phyloP scores from a whole-genome alignment of 2,797 vertebrate species.

The Sebastes iracundus region DNA sequence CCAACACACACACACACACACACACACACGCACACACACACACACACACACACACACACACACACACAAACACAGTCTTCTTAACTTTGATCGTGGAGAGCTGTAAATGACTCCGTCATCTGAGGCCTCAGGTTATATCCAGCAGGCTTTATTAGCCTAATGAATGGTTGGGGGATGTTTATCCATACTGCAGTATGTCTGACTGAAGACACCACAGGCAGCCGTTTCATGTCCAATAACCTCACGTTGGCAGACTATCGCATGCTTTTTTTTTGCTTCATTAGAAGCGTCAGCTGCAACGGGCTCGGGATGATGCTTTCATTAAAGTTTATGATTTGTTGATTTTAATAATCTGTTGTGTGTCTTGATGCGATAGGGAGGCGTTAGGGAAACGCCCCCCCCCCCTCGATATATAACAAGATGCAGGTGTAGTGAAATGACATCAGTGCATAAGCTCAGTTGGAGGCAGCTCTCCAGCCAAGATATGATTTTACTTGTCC shows the following conservation, averaged over 20 bases:
- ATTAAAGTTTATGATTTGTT: conserved; percentile 72
- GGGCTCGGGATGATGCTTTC: conserved; percentile 29
- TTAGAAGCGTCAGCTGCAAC: conserved; percentile 66
- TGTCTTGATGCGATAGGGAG: conserved; percentile 44
- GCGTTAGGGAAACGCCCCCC: conserved; percentile 25
- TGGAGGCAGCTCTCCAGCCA: conserved; percentile 24
- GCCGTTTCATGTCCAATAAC: conserved; percentile 48
- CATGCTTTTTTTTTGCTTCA: conserved; percentile 38
- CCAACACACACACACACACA: background rate
- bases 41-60: no score
- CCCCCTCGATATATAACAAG: conserved; percentile 44
- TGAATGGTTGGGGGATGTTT: conserved; percentile 66
- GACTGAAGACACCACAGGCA: conserved; percentile 44
- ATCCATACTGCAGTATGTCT: conserved; percentile 39
- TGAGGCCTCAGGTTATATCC: conserved; percentile 59
- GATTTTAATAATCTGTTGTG: conserved; percentile 72
- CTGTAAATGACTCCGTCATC: conserved; percentile 53
- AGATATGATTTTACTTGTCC: conserved; percentile 30
- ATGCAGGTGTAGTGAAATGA: conserved; percentile 66
- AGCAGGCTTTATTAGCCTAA: conserved; percentile 65
- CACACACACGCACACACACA: no score
- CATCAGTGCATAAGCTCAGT: conserved; percentile 49
- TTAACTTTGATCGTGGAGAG: conserved; percentile 65
- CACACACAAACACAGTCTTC: background rate
- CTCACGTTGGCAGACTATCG: conserved; percentile 33